Percentiles rank a stretch among this genome's conserved stretches.
Evolutionary conservation across 92 coral and sea anemone genomes (phyloP).

Genomic region (Siderastrea radians): DNA sequence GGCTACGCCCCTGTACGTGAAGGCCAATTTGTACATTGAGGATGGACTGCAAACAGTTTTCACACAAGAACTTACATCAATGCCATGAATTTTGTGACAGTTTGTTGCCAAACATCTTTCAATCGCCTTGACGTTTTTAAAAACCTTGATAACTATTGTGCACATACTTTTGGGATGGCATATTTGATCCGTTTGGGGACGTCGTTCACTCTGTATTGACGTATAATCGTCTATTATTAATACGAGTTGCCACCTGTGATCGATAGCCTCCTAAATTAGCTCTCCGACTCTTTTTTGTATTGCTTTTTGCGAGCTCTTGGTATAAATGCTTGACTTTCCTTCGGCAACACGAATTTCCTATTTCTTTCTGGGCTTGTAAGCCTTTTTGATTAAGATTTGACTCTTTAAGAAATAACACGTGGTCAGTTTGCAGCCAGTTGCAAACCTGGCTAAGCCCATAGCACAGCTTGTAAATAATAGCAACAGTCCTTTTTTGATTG

Average conservation of each 20-base stretch:
- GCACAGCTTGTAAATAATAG: too few relatives aligned
- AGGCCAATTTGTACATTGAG: constrained; percentile 44
- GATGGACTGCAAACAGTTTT: constrained; percentile 24
- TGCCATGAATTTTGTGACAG: too few relatives aligned
- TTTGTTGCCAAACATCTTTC: too few relatives aligned
- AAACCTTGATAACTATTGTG: constrained; percentile 29
- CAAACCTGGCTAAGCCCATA: too few relatives aligned
- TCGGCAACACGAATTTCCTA: too few relatives aligned
- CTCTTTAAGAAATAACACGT: too few relatives aligned
- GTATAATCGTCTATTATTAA: constrained; percentile 50
- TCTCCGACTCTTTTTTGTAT: neutral
- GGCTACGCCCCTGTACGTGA: neutral
- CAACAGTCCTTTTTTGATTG: too few relatives aligned
- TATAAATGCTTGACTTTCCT: constrained; percentile 9
- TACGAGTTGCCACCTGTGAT: constrained; percentile 50
- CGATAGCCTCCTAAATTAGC: constrained; percentile 37
- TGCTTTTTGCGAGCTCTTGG: neutral
- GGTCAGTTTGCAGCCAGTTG: too few relatives aligned
- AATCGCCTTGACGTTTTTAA: neutral
- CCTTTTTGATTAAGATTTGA: too few relatives aligned
- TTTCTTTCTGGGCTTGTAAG: too few relatives aligned
- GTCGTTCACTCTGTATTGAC: constrained; percentile 12
- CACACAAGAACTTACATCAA: constrained; percentile 7
- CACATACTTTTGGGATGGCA: constrained; percentile 34
- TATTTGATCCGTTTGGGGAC: constrained; percentile 14